Percentiles rank a stretch among this genome's conserved stretches.
phyloP scores from a whole-genome alignment of 2,113 vertebrate genomes.

The Maccullochella peelii region DNA sequence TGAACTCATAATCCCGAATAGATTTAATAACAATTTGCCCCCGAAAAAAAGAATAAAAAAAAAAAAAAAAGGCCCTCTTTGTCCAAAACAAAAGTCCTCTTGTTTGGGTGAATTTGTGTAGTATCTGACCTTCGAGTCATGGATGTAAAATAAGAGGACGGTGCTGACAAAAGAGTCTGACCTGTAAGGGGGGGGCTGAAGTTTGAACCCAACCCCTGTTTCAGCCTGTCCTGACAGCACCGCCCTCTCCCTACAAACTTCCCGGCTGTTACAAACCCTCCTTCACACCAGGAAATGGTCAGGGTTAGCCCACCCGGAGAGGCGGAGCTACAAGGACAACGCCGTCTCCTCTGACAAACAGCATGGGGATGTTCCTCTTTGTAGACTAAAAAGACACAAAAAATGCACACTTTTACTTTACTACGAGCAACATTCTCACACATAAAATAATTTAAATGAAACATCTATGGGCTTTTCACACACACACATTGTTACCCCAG shows the following conservation, averaged over 20 bases:
- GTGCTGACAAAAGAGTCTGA: neutral
- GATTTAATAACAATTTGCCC: neutral
- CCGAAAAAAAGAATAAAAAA: neutral
- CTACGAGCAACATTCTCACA: neutral
- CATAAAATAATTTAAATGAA: too few species aligned
- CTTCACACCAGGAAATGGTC: neutral
- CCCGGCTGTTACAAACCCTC: neutral
- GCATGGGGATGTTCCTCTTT: slow-evolving; percentile 98
- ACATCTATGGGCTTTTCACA: too few species aligned
- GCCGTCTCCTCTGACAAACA: slow-evolving; percentile 97
- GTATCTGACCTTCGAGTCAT: neutral
- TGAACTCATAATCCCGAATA: neutral
- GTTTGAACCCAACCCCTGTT: neutral
- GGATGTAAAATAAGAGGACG: neutral
- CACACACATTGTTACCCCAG: too few species aligned
- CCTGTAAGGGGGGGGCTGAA: neutral
- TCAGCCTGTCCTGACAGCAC: neutral
- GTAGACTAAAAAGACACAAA: slow-evolving; percentile 87
- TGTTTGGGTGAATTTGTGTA: neutral
- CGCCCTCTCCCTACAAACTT: neutral
- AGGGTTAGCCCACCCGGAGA: slow-evolving; percentile 88
- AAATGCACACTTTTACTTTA: neutral
- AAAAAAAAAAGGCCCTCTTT: neutral
- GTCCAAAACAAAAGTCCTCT: neutral
- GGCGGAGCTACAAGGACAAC: slow-evolving; percentile 97